Base-by-base conservation (phyloP, 2,113 vertebrate genomes). In the Cyrtonyx montezumae region DNA sequence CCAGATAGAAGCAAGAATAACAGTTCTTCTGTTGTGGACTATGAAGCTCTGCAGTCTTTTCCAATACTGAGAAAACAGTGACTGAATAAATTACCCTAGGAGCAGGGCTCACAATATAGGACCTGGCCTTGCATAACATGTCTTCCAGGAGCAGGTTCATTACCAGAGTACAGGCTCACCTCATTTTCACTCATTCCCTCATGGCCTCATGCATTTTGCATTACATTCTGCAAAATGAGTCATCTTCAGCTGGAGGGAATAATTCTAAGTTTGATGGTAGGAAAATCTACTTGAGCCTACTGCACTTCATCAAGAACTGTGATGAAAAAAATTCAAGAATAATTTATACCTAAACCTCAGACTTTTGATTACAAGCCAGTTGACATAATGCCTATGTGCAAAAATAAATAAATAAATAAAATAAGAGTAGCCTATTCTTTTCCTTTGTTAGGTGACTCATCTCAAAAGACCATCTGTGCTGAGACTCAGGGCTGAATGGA, bases 381-480 rank as follows among this genome's bases (percentile, higher is more conserved):
- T 79, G 4, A 56, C 93, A 16, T 42, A 81, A 55, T 2, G 21
- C 6, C 16, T 36, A 70, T 4, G 26, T 20, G 32, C 28, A 65
- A 34, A 71, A 40, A 40, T 10, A 11, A 40, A 40, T 13, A 40
- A 40, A 40, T n/a, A n/a, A n/a, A n/a, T n/a, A n/a, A n/a, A 40
- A 40, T 13, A 13, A 40, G 40, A 40, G 13, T 40, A 71, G 59
- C 10, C 23, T 16, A 1, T 67, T 53, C 25, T 67, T 34, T 76
- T 8, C 20, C 3, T 40, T 0, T 9, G 13, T 53, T 65, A 45
- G 18, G 4, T 6, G 2, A 48, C 32, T 81, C 14, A 28, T 1
- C 25, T 62, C 32, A 51, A 58, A 79, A 79, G 46, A 76, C 20
- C 28, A 34, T 59, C 55, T 12, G 11, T 73, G 15, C 13, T n/a